These are phyloP conservation scores for Sardinella longiceps DNA, from an alignment of 2,797 vertebrate species.

Conservation along the genomic window DNA sequence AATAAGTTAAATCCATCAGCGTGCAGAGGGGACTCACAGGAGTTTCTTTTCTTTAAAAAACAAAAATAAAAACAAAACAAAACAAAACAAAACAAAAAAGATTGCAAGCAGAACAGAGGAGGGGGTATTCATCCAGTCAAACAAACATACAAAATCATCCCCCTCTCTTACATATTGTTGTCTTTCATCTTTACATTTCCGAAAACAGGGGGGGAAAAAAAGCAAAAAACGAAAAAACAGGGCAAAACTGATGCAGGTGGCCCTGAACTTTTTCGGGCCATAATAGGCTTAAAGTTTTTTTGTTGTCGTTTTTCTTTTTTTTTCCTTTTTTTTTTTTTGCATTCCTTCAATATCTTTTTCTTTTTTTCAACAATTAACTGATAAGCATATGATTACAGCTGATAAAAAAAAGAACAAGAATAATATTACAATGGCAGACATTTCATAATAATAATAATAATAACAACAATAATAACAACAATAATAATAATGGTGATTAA, in stretches of 20 bases:
- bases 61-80: conserved; percentile 68
- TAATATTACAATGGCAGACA: conserved; percentile 41
- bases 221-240: background rate
- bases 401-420: conserved; percentile 65
- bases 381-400: conserved; percentile 75
- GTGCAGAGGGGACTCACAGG: conserved; percentile 70
- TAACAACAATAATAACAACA: conserved; percentile 76
- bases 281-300: background rate
- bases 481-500: conserved; percentile 71
- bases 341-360: conserved; percentile 66
- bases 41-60: conserved; percentile 43
- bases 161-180: conserved; percentile 53
- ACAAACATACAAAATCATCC: conserved; percentile 66
- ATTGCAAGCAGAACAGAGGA: conserved; percentile 8
- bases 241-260: conserved; percentile 14
- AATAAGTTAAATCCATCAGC: conserved; percentile 88
- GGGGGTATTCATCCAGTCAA: conserved; percentile 34
- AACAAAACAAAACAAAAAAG: conserved; percentile 69
- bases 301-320: too few relatives aligned
- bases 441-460: conserved; percentile 76
- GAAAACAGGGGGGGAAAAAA: conserved; percentile 14
- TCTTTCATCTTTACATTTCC: background rate
- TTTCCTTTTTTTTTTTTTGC: conserved; percentile 64
- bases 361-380: conserved; percentile 75
- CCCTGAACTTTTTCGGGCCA: background rate